Conservation (phyloP, 2,888 invertebrate genomes). For the Tolmerus cingulatus region DNA sequence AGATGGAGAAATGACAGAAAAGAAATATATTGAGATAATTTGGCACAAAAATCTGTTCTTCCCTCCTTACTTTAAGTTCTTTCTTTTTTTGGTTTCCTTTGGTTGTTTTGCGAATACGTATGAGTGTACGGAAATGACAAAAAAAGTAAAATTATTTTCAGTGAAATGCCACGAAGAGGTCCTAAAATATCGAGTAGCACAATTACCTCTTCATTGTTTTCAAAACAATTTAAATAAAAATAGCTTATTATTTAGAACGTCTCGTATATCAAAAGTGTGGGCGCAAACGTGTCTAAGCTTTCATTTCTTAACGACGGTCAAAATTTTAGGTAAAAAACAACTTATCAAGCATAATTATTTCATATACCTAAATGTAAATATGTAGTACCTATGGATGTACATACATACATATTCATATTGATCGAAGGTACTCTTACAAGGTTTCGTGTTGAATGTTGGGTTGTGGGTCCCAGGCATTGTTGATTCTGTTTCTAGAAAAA, state of each 20-base stretch:
- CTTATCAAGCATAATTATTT: neutral
- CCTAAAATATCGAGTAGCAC: neutral
- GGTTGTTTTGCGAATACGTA: neutral
- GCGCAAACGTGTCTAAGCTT: neutral
- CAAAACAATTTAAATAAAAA: neutral
- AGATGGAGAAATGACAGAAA: neutral
- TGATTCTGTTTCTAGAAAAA: too few relatives aligned
- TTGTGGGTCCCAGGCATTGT: neutral
- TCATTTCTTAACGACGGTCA: neutral
- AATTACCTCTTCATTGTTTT: neutral
- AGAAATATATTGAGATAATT: neutral
- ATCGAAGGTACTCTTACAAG: neutral
- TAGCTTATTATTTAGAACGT: neutral
- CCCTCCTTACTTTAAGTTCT: neutral
- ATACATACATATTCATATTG: neutral
- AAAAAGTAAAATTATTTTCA: neutral
- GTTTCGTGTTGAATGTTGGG: neutral
- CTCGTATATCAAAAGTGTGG: neutral
- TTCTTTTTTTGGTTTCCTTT: neutral
- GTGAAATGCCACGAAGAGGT: neutral
- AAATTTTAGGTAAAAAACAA: neutral
- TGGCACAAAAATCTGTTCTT: neutral
- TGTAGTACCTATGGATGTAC: too few relatives aligned
- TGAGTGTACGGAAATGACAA: neutral
- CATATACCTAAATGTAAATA: too few relatives aligned